These are phyloP conservation scores for Crenuchus spilurus DNA, from an alignment of 2,797 vertebrate genomes.

Conservation along the genomic window DNA sequence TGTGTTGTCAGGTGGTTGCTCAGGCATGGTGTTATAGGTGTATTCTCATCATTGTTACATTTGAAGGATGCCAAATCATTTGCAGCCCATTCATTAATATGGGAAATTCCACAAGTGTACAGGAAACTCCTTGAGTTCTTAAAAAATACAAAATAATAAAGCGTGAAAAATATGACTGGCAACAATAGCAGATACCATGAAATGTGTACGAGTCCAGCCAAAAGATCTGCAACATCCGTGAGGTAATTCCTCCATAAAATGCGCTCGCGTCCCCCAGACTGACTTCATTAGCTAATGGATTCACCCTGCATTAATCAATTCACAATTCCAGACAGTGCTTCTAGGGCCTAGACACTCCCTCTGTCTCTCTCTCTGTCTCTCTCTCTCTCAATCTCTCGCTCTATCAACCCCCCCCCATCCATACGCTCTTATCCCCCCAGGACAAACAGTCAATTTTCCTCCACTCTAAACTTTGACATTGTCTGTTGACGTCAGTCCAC, in stretches of 20 bases:
- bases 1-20: too few species aligned
- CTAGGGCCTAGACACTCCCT: slow-evolving; percentile 39
- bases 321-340: slow-evolving; percentile 59
- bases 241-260: slow-evolving; percentile 41
- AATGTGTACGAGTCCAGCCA: neutral
- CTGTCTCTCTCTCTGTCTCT: slow-evolving; percentile 14
- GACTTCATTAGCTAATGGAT: slow-evolving; percentile 67
- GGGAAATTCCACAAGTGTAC: too few species aligned
- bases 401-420: slow-evolving; percentile 1
- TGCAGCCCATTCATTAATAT: too few species aligned
- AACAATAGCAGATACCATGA: too few species aligned
- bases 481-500: slow-evolving; percentile 18
- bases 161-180: too few species aligned
- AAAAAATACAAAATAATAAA: too few species aligned
- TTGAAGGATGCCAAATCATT: too few species aligned
- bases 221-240: slow-evolving; percentile 32
- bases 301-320: slow-evolving; percentile 63
- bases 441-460: slow-evolving; percentile 38
- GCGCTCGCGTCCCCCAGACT: slow-evolving; percentile 49
- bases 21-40: too few species aligned
- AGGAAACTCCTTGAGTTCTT: neutral
- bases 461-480: slow-evolving; percentile 32
- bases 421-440: slow-evolving; percentile 22
- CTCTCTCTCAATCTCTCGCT: neutral
- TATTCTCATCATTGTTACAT: too few species aligned